Conservation (phyloP, 2,888 invertebrate genomes). For the Arenicola marina region DNA sequence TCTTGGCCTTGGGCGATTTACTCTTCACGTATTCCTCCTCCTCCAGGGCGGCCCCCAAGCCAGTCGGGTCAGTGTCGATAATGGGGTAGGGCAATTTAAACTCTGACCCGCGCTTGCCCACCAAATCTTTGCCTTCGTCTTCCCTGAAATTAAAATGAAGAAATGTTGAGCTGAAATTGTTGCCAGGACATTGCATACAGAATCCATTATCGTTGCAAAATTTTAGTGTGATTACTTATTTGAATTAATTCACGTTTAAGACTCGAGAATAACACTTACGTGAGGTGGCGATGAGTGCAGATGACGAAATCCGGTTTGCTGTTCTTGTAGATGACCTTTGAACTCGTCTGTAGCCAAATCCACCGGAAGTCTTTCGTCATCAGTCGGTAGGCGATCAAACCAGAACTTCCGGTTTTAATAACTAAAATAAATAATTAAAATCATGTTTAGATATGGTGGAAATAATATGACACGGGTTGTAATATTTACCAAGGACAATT, state of each 20-base stretch:
- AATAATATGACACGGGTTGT: too few relatives aligned
- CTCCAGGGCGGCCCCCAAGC: constrained; percentile 51
- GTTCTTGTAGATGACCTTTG: constrained; percentile 97
- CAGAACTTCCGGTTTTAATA: constrained; percentile 97
- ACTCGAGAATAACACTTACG: constrained; percentile 78
- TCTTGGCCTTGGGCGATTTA: constrained; percentile 73
- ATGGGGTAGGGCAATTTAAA: constrained; percentile 96
- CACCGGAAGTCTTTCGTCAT: constrained; percentile 88
- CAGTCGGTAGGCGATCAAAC: constrained; percentile 97
- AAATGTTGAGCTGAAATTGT: neutral
- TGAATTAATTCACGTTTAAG: too few relatives aligned
- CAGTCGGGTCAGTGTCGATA: constrained; percentile 63
- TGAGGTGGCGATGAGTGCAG: constrained; percentile 96
- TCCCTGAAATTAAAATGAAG: constrained; percentile 70
- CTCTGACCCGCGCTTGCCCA: constrained; percentile 98
- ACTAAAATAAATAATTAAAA: constrained; percentile 69
- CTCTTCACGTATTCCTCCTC: constrained; percentile 49
- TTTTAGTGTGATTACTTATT: too few relatives aligned
- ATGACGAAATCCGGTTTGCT: constrained; percentile 99
- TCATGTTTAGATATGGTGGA: neutral
- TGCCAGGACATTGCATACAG: too few relatives aligned
- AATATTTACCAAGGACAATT: too few relatives aligned
- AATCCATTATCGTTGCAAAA: too few relatives aligned
- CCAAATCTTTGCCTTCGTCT: constrained; percentile 95
- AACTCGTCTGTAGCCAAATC: constrained; percentile 98